Evolutionary conservation across 2,888 invertebrate genomes (phyloP).

Genomic region (Idaea straminata): DNA sequence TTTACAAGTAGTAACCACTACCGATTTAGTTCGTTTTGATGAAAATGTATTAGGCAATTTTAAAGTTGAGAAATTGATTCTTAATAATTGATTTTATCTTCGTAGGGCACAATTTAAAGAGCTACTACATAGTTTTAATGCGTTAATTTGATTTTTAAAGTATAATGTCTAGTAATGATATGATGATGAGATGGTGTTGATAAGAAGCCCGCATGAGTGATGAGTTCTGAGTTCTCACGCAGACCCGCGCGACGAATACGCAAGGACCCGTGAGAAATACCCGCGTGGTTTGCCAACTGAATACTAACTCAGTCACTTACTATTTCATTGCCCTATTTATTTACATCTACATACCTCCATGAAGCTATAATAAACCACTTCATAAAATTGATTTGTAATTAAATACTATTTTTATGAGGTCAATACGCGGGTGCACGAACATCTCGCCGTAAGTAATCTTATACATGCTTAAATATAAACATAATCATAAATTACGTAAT

Average conservation of each 20-base stretch:
- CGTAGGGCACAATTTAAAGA: not conserved
- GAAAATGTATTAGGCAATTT: not conserved
- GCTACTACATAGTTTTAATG: not conserved
- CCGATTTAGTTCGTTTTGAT: not conserved
- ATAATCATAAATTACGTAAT: too few relatives aligned
- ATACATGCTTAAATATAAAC: not conserved
- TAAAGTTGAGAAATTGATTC: not conserved
- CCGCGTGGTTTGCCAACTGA: conserved; percentile 63
- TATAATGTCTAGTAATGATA: not conserved
- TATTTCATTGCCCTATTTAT: conserved; percentile 65
- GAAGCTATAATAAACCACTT: not conserved
- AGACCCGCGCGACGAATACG: conserved; percentile 52
- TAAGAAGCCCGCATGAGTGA: conserved; percentile 43
- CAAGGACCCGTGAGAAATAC: conserved; percentile 66
- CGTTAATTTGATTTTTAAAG: not conserved
- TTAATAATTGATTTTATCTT: not conserved
- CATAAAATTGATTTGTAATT: not conserved
- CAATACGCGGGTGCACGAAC: not conserved
- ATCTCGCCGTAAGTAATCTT: not conserved
- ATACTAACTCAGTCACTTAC: conserved; percentile 67
- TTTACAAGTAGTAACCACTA: not conserved
- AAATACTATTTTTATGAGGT: not conserved
- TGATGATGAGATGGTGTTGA: conserved; percentile 7
- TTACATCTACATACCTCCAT: conserved; percentile 18
- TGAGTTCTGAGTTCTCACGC: conserved; percentile 56